These are phyloP conservation scores for Celastrina argiolus DNA, from an alignment of 2,888 invertebrate species.

Conservation along the genomic window DNA sequence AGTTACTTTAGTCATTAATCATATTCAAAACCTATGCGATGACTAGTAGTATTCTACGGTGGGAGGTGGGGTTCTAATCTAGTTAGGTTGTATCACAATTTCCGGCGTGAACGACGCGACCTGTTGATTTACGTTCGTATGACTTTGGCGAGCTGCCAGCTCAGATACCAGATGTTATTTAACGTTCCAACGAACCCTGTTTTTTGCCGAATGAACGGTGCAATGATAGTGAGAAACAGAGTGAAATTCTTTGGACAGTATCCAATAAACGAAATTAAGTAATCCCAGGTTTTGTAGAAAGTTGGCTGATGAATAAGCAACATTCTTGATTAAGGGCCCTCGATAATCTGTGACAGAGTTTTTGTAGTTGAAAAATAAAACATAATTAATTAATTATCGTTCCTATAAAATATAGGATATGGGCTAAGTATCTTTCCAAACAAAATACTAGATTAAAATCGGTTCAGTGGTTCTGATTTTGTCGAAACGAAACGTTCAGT, in stretches of 20 bases:
- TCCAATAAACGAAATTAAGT: too few relatives aligned
- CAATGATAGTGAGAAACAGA: background rate
- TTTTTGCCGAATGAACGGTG: background rate
- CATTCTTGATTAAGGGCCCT: too few relatives aligned
- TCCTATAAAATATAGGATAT: too few relatives aligned
- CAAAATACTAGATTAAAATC: too few relatives aligned
- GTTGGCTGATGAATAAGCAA: too few relatives aligned
- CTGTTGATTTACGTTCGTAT: constrained; percentile 26
- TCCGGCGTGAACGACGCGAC: constrained; percentile 20
- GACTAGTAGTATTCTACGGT: background rate
- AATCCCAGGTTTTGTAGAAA: too few relatives aligned
- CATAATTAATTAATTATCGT: too few relatives aligned
- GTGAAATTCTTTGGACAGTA: background rate
- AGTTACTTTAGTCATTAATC: background rate
- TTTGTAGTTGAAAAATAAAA: too few relatives aligned
- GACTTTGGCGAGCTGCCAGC: constrained; percentile 16
- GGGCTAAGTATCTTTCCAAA: too few relatives aligned
- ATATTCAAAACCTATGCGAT: background rate
- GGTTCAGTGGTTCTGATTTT: too few relatives aligned
- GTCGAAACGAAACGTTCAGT: too few relatives aligned
- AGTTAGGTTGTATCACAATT: constrained; percentile 24
- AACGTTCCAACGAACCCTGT: constrained; percentile 5
- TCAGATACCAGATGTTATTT: constrained; percentile 22
- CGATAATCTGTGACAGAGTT: too few relatives aligned
- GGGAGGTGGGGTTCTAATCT: constrained; percentile 28